phyloP scores from a whole-genome alignment of 2,888 invertebrate species.

The Bellardia bayeri region DNA sequence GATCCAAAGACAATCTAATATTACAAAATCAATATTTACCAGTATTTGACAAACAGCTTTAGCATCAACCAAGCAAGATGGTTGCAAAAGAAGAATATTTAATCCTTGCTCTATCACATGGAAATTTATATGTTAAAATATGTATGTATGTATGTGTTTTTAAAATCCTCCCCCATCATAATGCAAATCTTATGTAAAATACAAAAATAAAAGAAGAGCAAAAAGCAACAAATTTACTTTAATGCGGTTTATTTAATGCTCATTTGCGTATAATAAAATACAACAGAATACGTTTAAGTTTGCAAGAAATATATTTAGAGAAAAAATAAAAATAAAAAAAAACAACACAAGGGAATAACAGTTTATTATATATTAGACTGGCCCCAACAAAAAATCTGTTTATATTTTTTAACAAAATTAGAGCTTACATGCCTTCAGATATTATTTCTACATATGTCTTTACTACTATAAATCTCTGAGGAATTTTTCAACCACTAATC shows the following conservation, averaged over 20 bases:
- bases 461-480: neutral
- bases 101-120: conserved; percentile 7
- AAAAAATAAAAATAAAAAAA: conserved; percentile 8
- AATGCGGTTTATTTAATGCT: conserved; percentile 59
- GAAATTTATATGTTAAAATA: conserved; percentile 7
- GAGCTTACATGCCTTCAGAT: too few relatives aligned
- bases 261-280: conserved; percentile 46
- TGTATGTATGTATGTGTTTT: neutral
- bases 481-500: too few relatives aligned
- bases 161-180: conserved; percentile 18
- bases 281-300: conserved; percentile 35
- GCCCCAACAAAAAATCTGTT: too few relatives aligned
- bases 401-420: too few relatives aligned
- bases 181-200: conserved; percentile 5
- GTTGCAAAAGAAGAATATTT: neutral
- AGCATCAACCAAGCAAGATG: neutral
- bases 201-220: neutral
- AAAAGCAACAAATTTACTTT: conserved; percentile 16
- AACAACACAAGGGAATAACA: neutral
- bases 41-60: conserved; percentile 9
- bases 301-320: neutral
- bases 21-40: conserved; percentile 2
- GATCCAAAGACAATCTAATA: neutral
- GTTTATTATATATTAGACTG: neutral
- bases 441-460: too few relatives aligned